Evolutionary conservation across 2,888 invertebrate genomes (phyloP).

Genomic region (Eulithis prunata): DNA sequence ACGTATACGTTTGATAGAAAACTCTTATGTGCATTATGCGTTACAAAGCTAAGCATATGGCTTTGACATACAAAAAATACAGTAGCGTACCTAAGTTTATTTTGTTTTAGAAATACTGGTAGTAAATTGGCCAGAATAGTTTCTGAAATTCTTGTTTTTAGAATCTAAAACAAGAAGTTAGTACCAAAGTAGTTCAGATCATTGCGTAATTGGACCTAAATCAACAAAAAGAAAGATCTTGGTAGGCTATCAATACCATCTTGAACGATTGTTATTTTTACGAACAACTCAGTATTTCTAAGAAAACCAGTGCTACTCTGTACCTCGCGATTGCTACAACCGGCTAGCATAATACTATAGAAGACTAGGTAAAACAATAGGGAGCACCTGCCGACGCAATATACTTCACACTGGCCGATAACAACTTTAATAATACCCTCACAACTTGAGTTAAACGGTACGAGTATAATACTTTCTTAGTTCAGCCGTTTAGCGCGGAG

Average conservation of each 20-base stretch:
- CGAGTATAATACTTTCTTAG: slow-evolving; percentile 37
- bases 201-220: background rate
- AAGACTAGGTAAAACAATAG: slow-evolving; percentile 24
- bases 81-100: too few relatives aligned
- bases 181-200: too few relatives aligned
- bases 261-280: background rate
- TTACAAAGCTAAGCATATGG: too few relatives aligned
- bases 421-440: slow-evolving; percentile 39
- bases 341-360: too few relatives aligned
- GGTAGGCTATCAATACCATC: background rate
- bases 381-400: slow-evolving; percentile 30
- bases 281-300: background rate
- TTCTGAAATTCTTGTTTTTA: too few relatives aligned
- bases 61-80: too few relatives aligned
- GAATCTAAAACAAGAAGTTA: too few relatives aligned
- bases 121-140: too few relatives aligned
- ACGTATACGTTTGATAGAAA: too few relatives aligned
- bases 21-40: too few relatives aligned
- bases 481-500: slow-evolving; percentile 30
- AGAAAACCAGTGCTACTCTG: slow-evolving; percentile 8
- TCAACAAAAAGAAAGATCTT: background rate
- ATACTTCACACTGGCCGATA: slow-evolving; percentile 38
- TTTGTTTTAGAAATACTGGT: too few relatives aligned
- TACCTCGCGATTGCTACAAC: too few relatives aligned
- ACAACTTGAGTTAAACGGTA: slow-evolving; percentile 36